A percentile compares a stretch with the other conserved stretches of the same genome.
Evolutionary conservation across 2,888 invertebrate genomes (phyloP).

Genomic region (Iphiclides podalirius): DNA sequence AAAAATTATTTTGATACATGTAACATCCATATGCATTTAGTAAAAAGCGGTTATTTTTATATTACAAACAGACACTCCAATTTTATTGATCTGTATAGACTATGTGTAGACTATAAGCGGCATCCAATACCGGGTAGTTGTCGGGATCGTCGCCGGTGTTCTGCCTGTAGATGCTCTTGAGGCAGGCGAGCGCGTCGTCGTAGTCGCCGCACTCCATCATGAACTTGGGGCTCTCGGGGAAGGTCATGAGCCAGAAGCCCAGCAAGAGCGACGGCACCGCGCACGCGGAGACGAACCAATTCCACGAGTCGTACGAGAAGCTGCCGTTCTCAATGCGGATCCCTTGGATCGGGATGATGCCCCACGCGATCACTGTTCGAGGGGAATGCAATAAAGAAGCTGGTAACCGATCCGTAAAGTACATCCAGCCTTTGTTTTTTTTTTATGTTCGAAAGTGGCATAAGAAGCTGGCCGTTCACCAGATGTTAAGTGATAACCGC

Average conservation of each 20-base stretch:
- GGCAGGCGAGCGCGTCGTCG: conserved; percentile 85
- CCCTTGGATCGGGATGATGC: conserved; percentile 85
- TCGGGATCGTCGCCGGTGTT: conserved; percentile 86
- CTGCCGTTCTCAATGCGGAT: conserved; percentile 78
- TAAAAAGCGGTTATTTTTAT: too few relatives aligned
- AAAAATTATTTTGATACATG: too few relatives aligned
- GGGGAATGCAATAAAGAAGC: conserved; percentile 18
- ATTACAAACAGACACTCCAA: too few relatives aligned
- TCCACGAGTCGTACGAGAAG: conserved; percentile 89
- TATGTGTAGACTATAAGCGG: too few relatives aligned
- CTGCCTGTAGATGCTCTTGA: conserved; percentile 84
- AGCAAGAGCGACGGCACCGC: conserved; percentile 85
- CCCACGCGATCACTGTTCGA: conserved; percentile 87
- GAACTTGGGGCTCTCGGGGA: conserved; percentile 92
- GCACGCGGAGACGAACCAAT: conserved; percentile 88
- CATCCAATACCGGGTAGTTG: conserved; percentile 88
- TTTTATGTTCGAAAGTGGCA: too few relatives aligned
- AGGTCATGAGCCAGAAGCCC: conserved; percentile 85
- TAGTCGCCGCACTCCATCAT: conserved; percentile 89
- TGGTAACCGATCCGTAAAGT: too few relatives aligned
- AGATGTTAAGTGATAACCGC: too few relatives aligned
- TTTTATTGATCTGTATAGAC: too few relatives aligned
- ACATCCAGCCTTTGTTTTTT: too few relatives aligned
- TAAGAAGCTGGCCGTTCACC: too few relatives aligned
- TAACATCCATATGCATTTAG: too few relatives aligned